Evolutionary conservation across 2,797 vertebrate genomes (phyloP), one percentile per base, ranked within the genome.

Genomic region (Gila robusta): DNA sequence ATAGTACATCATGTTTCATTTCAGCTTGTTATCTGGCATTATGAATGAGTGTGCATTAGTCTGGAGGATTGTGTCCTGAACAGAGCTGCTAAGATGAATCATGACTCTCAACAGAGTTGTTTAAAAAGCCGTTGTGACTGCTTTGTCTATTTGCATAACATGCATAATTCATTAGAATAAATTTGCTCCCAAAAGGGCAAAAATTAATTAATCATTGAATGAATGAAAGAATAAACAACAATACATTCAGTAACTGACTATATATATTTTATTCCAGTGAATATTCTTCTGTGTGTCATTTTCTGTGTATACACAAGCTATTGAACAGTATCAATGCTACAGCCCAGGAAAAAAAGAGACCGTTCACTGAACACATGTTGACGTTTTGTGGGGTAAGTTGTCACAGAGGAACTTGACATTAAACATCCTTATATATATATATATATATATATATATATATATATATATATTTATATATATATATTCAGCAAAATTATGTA

Each of bases 21-120:
- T 83, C 70, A 67, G 41, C 71, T 76, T 83, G 44, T 66, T 83
- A 83, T 83, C 72, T 64, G 72, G 41, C 72, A 83, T 83, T 83
- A 67, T 76, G 72, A 76, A 83, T 52, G 82, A 67, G 73, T 67
- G 59, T 79, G 56, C 59, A 79, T 79, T 79, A 64, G 78, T 64
- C 32, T 76, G 16, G 23, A 66, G 41, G 32, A 28, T 26, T 37
- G 32, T n/a, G 21, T 83, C 62, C 69, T 72, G 81, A 59, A 72
- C 49, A 44, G 41, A 76, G 71, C 71, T 76, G 71, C 39, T 67
- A 76, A 66, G 59, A 79, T 83, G 49, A 79, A 56, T 69, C 47
- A 59, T 32, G 35, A 41, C 16, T 26, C 59, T 39, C 82, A 76
- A 7, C 4, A 64, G n/a, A 74, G 71, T 83, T 67, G 32, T 78